Percentiles rank a stretch among this genome's conserved stretches.
These are phyloP conservation scores for Nymphalis c-album DNA, from an alignment of 2,888 invertebrate species.

Conservation along the genomic window DNA sequence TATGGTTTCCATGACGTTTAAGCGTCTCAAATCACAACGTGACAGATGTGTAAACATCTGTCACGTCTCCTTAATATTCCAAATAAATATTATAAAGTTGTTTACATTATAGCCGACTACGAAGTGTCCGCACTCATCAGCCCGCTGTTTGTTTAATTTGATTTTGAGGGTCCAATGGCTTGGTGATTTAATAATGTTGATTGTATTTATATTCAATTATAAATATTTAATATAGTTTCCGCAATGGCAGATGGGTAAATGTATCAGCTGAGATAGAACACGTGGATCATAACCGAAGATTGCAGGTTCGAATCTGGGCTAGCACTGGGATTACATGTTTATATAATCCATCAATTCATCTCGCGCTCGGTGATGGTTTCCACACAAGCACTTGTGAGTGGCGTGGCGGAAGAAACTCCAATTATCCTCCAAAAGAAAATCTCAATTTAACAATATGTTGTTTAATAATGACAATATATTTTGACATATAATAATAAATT, in stretches of 20 bases:
- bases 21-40: constrained; percentile 57
- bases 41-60: constrained; percentile 69
- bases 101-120: constrained; percentile 55
- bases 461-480: too few relatives aligned
- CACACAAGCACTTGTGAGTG: too few relatives aligned
- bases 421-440: too few relatives aligned
- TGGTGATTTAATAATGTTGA: constrained; percentile 13
- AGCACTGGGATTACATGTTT: too few relatives aligned
- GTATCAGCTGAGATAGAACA: too few relatives aligned
- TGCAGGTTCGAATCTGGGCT: too few relatives aligned
- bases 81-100: constrained; percentile 66
- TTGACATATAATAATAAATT: too few relatives aligned
- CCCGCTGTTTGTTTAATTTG: constrained; percentile 25
- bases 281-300: too few relatives aligned
- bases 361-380: too few relatives aligned
- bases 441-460: too few relatives aligned
- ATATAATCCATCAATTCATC: too few relatives aligned
- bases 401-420: too few relatives aligned
- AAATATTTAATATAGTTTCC: neutral
- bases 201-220: constrained; percentile 31
- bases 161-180: constrained; percentile 24
- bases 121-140: constrained; percentile 28
- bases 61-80: constrained; percentile 55
- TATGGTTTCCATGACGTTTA: constrained; percentile 47
- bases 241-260: neutral